A percentile compares a stretch with the other conserved stretches of the same genome.
Conservation (phyloP, 2,797 vertebrate species). For the Karalla daura region DNA sequence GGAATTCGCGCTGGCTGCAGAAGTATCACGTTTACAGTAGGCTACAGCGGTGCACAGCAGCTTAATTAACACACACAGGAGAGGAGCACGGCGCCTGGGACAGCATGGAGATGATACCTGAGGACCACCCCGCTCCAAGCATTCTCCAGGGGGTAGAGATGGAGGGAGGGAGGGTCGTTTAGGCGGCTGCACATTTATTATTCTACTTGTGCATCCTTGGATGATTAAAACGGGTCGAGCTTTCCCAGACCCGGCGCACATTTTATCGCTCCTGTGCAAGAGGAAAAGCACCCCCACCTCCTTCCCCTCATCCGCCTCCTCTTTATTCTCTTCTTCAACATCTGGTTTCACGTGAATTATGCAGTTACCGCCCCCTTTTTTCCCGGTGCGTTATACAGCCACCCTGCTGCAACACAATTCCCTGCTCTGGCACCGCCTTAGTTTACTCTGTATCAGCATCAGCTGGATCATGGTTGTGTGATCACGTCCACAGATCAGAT, state of each 20-base stretch:
- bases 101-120: conserved; percentile 36
- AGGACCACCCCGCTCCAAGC: conserved; percentile 57
- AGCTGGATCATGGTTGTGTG: conserved; percentile 11
- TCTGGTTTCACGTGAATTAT: conserved; percentile 31
- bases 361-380: conserved; percentile 33
- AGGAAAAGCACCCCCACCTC: conserved; percentile 12
- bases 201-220: background rate
- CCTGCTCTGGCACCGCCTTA: background rate
- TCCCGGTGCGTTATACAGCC: background rate
- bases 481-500: conserved; percentile 27
- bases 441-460: background rate
- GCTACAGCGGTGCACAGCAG: conserved; percentile 31
- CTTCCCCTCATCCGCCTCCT: no score
- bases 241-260: conserved; percentile 3
- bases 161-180: conserved; percentile 11
- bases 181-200: conserved; percentile 37
- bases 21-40: conserved; percentile 31
- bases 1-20: conserved; percentile 50
- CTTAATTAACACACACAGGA: conserved; percentile 51
- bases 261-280: conserved; percentile 22
- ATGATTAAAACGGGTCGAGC: conserved; percentile 2
- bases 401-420: conserved; percentile 13
- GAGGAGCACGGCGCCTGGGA: conserved; percentile 33
- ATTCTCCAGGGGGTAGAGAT: conserved; percentile 1
- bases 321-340: conserved; percentile 21